phyloP scores from a whole-genome alignment of 2,113 vertebrate species.

The crab-eating macaque (Macaca fascicularis) region DNA sequence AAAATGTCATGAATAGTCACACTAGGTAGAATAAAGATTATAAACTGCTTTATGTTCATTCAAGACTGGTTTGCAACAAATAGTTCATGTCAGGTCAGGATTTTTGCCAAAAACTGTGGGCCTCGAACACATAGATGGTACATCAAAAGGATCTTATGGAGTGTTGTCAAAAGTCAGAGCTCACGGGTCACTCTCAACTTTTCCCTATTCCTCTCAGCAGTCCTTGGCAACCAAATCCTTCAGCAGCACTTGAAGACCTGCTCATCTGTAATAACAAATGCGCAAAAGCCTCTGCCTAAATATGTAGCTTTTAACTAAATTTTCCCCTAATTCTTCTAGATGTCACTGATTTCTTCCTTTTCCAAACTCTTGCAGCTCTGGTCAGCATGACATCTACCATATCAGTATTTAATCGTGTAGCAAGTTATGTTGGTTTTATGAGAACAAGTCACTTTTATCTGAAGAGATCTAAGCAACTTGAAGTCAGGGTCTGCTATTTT shows the following conservation, averaged over 20 bases:
- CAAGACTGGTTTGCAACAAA: conserved; percentile 9
- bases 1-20: background rate
- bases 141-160: background rate
- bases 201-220: background rate
- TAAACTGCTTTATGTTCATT: background rate
- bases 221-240: background rate
- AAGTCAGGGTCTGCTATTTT: background rate
- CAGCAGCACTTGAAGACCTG: background rate
- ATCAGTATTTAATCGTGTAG: background rate
- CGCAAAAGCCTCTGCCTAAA: background rate
- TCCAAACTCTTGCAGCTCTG: background rate
- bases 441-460: background rate
- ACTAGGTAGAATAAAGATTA: background rate
- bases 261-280: background rate
- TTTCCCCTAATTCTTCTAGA: background rate
- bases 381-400: background rate
- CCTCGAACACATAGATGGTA: background rate
- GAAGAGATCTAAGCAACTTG: background rate
- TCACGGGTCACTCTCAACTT: background rate
- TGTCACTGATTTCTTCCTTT: background rate
- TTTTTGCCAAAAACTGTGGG: background rate
- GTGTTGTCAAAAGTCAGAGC: background rate
- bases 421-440: background rate
- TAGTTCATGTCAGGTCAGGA: background rate
- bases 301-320: background rate